Conservation (phyloP, 2,888 invertebrate species). For the Chorisops tibialis region DNA sequence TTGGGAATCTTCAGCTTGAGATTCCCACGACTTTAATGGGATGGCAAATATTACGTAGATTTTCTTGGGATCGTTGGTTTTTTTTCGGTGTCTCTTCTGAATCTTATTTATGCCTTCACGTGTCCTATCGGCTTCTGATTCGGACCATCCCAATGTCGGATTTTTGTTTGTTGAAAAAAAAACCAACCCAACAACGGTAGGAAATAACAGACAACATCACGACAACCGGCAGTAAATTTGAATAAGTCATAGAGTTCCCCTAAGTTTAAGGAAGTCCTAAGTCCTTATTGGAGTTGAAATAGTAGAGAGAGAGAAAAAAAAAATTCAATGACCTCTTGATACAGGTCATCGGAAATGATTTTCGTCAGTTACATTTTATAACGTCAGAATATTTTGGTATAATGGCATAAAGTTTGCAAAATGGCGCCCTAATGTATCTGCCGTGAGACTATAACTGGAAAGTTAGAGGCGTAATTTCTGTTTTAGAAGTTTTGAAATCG, state of each 20-base stretch:
- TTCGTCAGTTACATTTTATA: too few relatives aligned
- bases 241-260: constrained; percentile 17
- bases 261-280: constrained; percentile 8
- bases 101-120: constrained; percentile 23
- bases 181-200: constrained; percentile 1
- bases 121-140: constrained; percentile 15
- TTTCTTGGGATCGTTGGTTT: not conserved
- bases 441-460: too few relatives aligned
- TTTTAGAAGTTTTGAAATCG: too few relatives aligned
- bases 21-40: constrained; percentile 25
- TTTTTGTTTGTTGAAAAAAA: not conserved
- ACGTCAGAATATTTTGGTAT: too few relatives aligned
- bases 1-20: constrained; percentile 1
- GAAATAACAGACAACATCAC: constrained; percentile 10
- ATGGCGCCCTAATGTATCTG: too few relatives aligned
- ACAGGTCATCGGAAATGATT: not conserved
- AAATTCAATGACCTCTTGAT: constrained; percentile 11
- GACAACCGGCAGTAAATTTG: constrained; percentile 13
- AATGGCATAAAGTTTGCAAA: too few relatives aligned
- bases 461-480: too few relatives aligned
- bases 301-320: not conserved
- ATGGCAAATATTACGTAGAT: constrained; percentile 17
- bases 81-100: constrained; percentile 11
- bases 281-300: not conserved
- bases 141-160: constrained; percentile 3